Conservation (phyloP, 53 echinoderm and acorn worm genomes). For the Henricia sp. region DNA sequence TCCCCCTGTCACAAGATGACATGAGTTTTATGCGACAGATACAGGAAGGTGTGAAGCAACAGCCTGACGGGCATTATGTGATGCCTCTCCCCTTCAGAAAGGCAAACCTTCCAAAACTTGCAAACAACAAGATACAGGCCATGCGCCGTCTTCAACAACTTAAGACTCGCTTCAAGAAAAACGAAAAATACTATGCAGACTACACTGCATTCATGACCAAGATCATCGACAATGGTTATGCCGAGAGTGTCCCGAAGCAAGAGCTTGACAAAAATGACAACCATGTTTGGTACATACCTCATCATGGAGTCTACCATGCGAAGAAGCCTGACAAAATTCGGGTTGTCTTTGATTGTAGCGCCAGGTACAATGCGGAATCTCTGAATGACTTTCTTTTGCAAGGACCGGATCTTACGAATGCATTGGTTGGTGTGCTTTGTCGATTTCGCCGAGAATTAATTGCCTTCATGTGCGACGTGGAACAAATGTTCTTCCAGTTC, state of each 20-base stretch:
- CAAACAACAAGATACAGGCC: conserved; percentile 37
- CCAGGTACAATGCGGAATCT: conserved; percentile 39
- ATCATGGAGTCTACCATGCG: conserved; percentile 68
- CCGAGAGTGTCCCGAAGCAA: neutral
- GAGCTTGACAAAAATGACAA: neutral
- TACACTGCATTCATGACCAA: conserved; percentile 3
- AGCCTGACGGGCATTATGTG: neutral
- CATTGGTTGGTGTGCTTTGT: conserved; percentile 42
- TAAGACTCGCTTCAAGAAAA: conserved; percentile 34
- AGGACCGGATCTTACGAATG: conserved; percentile 73
- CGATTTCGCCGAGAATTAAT: conserved; percentile 47
- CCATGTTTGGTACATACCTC: conserved; percentile 61
- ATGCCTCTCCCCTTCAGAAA: conserved; percentile 49
- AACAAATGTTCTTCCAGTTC: conserved; percentile 66
- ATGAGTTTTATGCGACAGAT: conserved; percentile 47
- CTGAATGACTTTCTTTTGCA: conserved; percentile 64
- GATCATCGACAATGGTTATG: conserved; percentile 38
- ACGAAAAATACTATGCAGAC: neutral
- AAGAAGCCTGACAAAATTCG: conserved; percentile 45
- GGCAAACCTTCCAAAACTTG: neutral
- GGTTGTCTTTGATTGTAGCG: conserved; percentile 60
- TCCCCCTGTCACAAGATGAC: conserved; percentile 53
- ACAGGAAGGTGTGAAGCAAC: conserved; percentile 33
- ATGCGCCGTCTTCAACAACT: conserved; percentile 22
- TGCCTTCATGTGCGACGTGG: conserved; percentile 61